These are phyloP conservation scores for Syngnathus acus DNA, from an alignment of 2,797 vertebrate genomes.

Conservation along the genomic window DNA sequence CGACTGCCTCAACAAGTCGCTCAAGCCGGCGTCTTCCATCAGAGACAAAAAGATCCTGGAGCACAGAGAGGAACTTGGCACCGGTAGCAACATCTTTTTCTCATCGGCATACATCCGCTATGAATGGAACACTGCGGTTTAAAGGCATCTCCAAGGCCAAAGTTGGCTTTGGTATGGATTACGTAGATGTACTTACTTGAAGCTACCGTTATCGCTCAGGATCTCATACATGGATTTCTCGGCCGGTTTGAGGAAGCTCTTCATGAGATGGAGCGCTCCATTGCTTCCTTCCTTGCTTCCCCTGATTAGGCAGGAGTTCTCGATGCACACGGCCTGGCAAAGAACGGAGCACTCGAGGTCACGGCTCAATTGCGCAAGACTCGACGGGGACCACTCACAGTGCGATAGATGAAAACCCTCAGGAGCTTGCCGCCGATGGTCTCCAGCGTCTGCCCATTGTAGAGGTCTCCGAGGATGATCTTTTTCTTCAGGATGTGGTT, in stretches of 20 bases:
- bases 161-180: conserved; percentile 7
- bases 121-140: conserved; percentile 21
- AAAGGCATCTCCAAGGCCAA: conserved; percentile 13
- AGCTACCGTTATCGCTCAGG: conserved; percentile 77
- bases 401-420: conserved; percentile 94
- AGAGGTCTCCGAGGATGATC: conserved; percentile 81
- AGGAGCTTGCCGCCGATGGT: conserved; percentile 85
- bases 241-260: conserved; percentile 78
- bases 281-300: conserved; percentile 94
- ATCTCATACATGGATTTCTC: conserved; percentile 79
- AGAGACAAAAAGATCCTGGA: conserved; percentile 87
- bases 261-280: conserved; percentile 87
- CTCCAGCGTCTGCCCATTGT: conserved; percentile 88
- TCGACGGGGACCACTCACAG: conserved; percentile 69
- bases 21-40: conserved; percentile 83
- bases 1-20: conserved; percentile 76
- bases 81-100: conserved; percentile 31
- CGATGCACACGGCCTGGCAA: conserved; percentile 87
- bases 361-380: conserved; percentile 8
- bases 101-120: conserved; percentile 14
- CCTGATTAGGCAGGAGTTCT: conserved; percentile 91
- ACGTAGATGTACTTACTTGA: conserved; percentile 72
- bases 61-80: conserved; percentile 23
- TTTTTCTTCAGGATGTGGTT: conserved; percentile 91
- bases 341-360: conserved; percentile 2